These are phyloP conservation scores for Sminthurinus aureus DNA, from an alignment of 2,888 invertebrate species.

Conservation along the genomic window DNA sequence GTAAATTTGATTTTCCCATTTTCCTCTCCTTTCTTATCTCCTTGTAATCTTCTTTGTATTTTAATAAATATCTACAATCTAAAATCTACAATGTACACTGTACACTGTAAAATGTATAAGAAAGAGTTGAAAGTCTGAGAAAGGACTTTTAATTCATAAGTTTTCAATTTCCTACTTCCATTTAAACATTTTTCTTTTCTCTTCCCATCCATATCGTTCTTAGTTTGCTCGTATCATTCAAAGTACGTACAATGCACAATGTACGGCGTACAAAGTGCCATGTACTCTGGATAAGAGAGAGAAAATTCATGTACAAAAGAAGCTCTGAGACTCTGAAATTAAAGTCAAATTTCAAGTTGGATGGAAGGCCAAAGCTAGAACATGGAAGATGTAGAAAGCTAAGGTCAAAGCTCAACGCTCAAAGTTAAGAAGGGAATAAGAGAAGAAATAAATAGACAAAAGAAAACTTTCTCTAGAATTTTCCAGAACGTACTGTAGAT, in stretches of 20 bases:
- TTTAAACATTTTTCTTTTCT: too few species aligned
- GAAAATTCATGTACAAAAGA: neutral
- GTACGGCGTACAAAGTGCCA: neutral
- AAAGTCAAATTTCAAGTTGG: neutral
- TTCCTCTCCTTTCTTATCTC: neutral
- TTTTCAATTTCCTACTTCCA: neutral
- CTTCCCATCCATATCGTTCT: too few species aligned
- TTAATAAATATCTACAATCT: neutral
- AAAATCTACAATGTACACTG: too few species aligned
- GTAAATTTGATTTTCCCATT: slow-evolving; percentile 34
- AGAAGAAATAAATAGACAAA: neutral
- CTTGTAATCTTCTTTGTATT: neutral
- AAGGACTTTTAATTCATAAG: neutral
- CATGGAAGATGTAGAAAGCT: too few species aligned
- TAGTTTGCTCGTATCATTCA: too few species aligned
- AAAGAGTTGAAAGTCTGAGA: neutral
- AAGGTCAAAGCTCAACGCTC: too few species aligned
- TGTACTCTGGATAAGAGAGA: too few species aligned
- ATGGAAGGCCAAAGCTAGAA: too few species aligned
- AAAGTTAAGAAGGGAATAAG: neutral
- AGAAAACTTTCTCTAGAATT: neutral
- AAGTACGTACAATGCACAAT: too few species aligned
- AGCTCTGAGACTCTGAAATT: neutral
- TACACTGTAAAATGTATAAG: too few species aligned
- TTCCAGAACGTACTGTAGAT: neutral